Percentiles rank a stretch among this genome's conserved stretches.
Evolutionary conservation across 2,113 vertebrate genomes (phyloP).

Genomic region (Crotalus tigris): DNA sequence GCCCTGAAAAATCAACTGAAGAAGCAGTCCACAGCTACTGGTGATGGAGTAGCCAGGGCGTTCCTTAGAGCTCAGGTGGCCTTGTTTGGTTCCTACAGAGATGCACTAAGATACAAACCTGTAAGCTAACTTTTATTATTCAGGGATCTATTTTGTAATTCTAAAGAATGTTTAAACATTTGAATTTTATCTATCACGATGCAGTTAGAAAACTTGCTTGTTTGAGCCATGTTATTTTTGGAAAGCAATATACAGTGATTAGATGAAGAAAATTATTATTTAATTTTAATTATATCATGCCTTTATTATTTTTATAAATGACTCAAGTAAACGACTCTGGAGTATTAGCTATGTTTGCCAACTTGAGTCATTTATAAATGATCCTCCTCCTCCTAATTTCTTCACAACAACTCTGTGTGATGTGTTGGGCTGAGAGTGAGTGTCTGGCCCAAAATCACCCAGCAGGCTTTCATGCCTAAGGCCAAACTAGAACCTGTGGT

Average conservation of each 20-base stretch:
- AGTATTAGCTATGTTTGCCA: background rate
- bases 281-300: background rate
- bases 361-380: background rate
- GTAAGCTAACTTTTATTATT: conserved; percentile 72
- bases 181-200: background rate
- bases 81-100: conserved; percentile 94
- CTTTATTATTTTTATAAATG: background rate
- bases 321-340: background rate
- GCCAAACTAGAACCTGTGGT: background rate
- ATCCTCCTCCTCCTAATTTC: background rate
- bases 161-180: background rate
- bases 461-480: background rate
- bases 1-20: conserved; percentile 96
- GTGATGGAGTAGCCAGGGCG: conserved; percentile 88
- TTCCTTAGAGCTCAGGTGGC: conserved; percentile 91
- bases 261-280: background rate
- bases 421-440: too few relatives aligned
- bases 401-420: background rate
- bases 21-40: conserved; percentile 96
- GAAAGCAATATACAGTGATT: background rate
- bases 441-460: background rate
- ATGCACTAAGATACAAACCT: conserved; percentile 94
- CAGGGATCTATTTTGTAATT: background rate
- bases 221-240: background rate
- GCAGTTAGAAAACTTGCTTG: background rate